Percentiles rank a stretch among this genome's conserved stretches.
Conservation (phyloP, 92 coral and sea anemone species). For the Muricea muricata region DNA sequence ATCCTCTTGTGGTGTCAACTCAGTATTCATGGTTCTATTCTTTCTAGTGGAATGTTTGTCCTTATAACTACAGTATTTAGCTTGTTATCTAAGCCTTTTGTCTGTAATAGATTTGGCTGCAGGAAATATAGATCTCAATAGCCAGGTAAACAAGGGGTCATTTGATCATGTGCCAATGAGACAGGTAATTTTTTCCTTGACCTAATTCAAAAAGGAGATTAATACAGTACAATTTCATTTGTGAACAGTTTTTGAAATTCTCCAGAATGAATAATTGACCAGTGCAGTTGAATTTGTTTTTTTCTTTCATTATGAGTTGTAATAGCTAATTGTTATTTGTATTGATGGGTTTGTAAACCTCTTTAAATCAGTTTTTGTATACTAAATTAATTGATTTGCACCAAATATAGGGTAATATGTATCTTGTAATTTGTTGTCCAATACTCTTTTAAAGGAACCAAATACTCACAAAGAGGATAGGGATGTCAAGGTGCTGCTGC, state of each 20-base stretch:
- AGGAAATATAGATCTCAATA: not conserved
- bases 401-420: not conserved
- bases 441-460: not conserved
- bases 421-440: conserved; percentile 6
- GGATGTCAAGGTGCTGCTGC: not conserved
- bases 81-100: conserved; percentile 17
- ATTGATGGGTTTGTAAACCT: too few relatives aligned
- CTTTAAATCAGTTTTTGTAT: too few relatives aligned
- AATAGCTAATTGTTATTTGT: too few relatives aligned
- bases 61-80: not conserved
- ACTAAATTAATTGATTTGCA: too few relatives aligned
- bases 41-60: not conserved
- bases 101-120: conserved; percentile 27
- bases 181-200: not conserved
- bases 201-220: too few relatives aligned
- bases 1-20: not conserved
- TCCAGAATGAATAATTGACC: too few relatives aligned
- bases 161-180: not conserved
- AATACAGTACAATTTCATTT: too few relatives aligned
- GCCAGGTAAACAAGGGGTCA: not conserved
- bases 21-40: too few relatives aligned
- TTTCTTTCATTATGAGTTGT: too few relatives aligned
- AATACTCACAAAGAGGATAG: not conserved
- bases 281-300: too few relatives aligned
- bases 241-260: too few relatives aligned